These are phyloP conservation scores for Gadus macrocephalus DNA, from an alignment of 2,113 vertebrate genomes.

Conservation along the genomic window DNA sequence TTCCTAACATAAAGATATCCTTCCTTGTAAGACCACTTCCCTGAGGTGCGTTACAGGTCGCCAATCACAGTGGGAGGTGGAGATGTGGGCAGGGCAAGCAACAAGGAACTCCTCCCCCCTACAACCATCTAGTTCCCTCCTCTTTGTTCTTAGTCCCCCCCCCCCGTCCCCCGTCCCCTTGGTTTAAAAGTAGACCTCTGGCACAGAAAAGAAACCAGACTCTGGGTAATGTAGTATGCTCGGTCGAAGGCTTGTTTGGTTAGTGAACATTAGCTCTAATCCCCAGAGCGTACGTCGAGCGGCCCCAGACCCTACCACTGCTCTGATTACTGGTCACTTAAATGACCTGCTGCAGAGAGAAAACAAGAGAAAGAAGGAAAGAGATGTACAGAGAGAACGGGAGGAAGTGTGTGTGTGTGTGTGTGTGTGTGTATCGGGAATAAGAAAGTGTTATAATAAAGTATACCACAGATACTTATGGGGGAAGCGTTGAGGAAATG, in stretches of 20 bases:
- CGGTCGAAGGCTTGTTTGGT: conserved; percentile 58
- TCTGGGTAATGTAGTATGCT: conserved; percentile 22
- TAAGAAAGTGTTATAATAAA: conserved; percentile 19
- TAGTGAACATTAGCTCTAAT: conserved; percentile 54
- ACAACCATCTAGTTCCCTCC: background rate
- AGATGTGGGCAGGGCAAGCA: conserved; percentile 17
- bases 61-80: conserved; percentile 53
- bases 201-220: conserved; percentile 26
- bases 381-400: conserved; percentile 10
- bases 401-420: background rate
- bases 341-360: conserved; percentile 59
- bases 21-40: conserved; percentile 81
- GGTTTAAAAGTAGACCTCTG: conserved; percentile 32
- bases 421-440: conserved; percentile 26
- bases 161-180: background rate
- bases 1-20: conserved; percentile 74
- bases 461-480: conserved; percentile 34
- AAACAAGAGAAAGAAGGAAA: background rate
- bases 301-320: conserved; percentile 45
- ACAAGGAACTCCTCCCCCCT: background rate
- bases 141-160: background rate
- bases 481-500: conserved; percentile 24
- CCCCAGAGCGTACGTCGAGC: conserved; percentile 49
- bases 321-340: conserved; percentile 58
- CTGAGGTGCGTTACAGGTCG: conserved; percentile 87